phyloP scores from a whole-genome alignment of 2,113 vertebrate species.

The Eudyptes chrysolophus region DNA sequence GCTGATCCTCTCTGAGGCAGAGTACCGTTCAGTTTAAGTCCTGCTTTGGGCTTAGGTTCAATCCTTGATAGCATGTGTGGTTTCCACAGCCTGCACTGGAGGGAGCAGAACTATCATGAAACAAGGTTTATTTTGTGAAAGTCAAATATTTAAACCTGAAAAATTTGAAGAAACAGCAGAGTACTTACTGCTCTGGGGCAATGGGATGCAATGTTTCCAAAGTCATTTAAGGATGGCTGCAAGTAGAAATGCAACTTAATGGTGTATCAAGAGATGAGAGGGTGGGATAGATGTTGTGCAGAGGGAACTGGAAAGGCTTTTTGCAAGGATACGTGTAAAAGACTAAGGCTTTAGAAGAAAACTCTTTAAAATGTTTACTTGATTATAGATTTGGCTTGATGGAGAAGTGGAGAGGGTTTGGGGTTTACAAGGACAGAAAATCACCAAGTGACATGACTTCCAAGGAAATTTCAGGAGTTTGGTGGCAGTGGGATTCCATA shows the following conservation, averaged over 20 bases:
- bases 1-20: not conserved
- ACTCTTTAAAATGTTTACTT: not conserved
- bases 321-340: not conserved
- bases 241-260: not conserved
- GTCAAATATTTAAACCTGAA: not conserved
- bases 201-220: not conserved
- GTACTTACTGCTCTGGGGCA: not conserved
- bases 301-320: not conserved
- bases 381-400: not conserved
- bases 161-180: not conserved
- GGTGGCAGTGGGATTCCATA: not conserved
- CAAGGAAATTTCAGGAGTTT: not conserved
- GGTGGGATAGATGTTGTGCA: not conserved
- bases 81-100: not conserved
- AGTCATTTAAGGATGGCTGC: not conserved
- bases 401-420: not conserved
- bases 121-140: not conserved
- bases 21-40: not conserved
- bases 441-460: not conserved
- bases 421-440: not conserved
- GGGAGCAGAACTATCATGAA: not conserved
- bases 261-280: not conserved
- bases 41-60: not conserved
- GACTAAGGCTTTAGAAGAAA: not conserved
- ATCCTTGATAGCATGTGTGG: accelerated